A percentile compares a stretch with the other conserved stretches of the same genome.
phyloP scores from a whole-genome alignment of 1,140 invertebrate genomes.

The Idris sp. region DNA sequence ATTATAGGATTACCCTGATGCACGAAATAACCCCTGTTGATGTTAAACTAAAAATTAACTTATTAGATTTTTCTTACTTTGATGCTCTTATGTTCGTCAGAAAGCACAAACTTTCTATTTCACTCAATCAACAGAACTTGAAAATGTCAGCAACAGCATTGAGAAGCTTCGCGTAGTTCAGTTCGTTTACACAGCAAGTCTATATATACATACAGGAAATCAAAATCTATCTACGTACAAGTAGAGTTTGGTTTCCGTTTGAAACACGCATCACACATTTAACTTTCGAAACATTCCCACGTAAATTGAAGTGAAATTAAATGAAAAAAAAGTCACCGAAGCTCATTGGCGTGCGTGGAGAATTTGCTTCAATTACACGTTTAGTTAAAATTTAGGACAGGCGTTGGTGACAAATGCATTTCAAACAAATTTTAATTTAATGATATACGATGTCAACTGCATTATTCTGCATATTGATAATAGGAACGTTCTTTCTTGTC shows the following conservation, averaged over 20 bases:
- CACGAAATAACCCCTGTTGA: conserved; percentile 5
- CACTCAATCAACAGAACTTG: conserved; percentile 35
- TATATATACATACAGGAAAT: conserved; percentile 63
- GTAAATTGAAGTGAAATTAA: conserved; percentile 45
- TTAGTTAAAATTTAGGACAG: conserved; percentile 15
- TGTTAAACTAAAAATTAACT: conserved; percentile 7
- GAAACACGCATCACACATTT: conserved; percentile 58
- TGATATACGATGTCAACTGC: conserved; percentile 11
- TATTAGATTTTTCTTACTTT: conserved; percentile 20
- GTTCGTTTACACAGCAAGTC: conserved; percentile 57
- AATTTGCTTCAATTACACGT: conserved; percentile 27
- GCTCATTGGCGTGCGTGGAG: conserved; percentile 11
- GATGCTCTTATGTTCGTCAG: conserved; percentile 33
- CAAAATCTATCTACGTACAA: conserved; percentile 65
- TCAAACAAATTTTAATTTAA: conserved; percentile 25
- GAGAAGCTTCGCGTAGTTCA: conserved; percentile 45
- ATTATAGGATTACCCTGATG: no score
- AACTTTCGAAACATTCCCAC: conserved; percentile 44
- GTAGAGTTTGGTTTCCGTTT: conserved; percentile 61
- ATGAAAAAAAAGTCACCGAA: conserved; percentile 16
- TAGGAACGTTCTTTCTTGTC: neutral
- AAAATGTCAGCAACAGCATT: conserved; percentile 50
- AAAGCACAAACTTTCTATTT: conserved; percentile 44
- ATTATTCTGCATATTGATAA: neutral
- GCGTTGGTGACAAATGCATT: conserved; percentile 17